Conservation (phyloP, 2,888 invertebrate genomes). For the Hedya salicella region DNA sequence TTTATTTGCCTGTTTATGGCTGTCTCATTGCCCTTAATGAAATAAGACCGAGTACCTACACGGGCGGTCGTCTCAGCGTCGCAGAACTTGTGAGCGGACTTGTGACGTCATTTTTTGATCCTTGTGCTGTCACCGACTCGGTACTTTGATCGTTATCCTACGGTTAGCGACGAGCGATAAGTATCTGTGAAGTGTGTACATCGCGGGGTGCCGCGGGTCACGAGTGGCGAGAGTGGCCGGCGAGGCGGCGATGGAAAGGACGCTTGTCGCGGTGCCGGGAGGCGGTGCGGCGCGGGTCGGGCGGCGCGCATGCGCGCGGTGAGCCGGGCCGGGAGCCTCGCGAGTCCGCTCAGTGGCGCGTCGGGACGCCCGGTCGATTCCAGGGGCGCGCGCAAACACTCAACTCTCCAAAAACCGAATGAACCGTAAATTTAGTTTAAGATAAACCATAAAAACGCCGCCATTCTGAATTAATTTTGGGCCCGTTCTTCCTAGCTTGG, state of each 20-base stretch:
- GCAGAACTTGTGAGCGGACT: constrained; percentile 48
- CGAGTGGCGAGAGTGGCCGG: constrained; percentile 43
- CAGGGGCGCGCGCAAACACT: constrained; percentile 69
- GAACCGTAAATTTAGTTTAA: constrained; percentile 60
- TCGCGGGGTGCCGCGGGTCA: constrained; percentile 48
- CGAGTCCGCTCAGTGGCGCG: constrained; percentile 79
- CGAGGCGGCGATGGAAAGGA: constrained; percentile 34
- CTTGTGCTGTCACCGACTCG: constrained; percentile 56
- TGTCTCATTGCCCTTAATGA: constrained; percentile 54
- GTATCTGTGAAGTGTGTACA: constrained; percentile 53
- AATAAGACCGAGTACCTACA: constrained; percentile 48
- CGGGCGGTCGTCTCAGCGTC: constrained; percentile 48
- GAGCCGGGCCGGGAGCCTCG: constrained; percentile 67
- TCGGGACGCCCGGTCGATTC: constrained; percentile 82
- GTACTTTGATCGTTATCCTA: constrained; percentile 48
- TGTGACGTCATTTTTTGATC: constrained; percentile 63
- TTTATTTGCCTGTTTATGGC: constrained; percentile 53
- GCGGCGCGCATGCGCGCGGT: constrained; percentile 73
- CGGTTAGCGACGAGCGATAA: constrained; percentile 45
- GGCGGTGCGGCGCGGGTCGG: constrained; percentile 48
- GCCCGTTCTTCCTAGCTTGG: not conserved
- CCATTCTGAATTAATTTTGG: constrained; percentile 18
- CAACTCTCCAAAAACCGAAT: constrained; percentile 59
- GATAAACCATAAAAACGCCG: constrained; percentile 50
- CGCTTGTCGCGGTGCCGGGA: constrained; percentile 30